Evolutionary conservation across 2,113 vertebrate genomes (phyloP).

Genomic region (Chloropsis cyanopogon): DNA sequence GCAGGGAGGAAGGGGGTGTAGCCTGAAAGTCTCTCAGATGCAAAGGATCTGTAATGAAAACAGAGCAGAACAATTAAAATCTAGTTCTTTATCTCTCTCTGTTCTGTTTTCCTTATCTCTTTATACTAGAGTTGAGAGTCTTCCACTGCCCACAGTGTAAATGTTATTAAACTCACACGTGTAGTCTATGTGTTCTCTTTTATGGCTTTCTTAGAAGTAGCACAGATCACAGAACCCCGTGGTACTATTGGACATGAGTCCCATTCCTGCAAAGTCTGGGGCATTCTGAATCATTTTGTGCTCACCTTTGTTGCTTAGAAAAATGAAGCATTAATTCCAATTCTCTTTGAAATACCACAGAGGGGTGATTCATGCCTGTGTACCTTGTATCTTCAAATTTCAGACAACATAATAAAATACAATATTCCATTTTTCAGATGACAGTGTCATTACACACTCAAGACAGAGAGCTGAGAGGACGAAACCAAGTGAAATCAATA

Average conservation of each 20-base stretch:
- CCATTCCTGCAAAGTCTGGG: neutral
- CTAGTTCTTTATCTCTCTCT: neutral
- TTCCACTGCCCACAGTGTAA: neutral
- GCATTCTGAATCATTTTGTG: neutral
- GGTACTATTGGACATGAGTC: neutral
- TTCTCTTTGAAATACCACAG: neutral
- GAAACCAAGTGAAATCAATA: neutral
- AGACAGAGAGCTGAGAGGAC: neutral
- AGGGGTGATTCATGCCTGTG: neutral
- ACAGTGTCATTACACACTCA: neutral
- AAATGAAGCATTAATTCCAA: neutral
- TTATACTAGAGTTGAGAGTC: neutral
- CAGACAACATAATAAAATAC: neutral
- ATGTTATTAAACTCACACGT: neutral
- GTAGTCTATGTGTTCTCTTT: neutral
- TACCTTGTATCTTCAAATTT: neutral
- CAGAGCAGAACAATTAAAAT: neutral
- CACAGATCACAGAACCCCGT: accelerated
- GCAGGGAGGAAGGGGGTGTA: neutral
- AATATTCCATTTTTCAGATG: neutral
- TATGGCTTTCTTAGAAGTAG: neutral
- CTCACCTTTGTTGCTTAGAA: neutral
- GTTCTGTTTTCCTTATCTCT: neutral
- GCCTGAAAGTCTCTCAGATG: neutral
- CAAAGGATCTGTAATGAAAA: neutral